Percentiles rank a stretch among this genome's conserved stretches.
Conservation (phyloP, 2,888 invertebrate genomes). For the Eupithecia centaureata region DNA sequence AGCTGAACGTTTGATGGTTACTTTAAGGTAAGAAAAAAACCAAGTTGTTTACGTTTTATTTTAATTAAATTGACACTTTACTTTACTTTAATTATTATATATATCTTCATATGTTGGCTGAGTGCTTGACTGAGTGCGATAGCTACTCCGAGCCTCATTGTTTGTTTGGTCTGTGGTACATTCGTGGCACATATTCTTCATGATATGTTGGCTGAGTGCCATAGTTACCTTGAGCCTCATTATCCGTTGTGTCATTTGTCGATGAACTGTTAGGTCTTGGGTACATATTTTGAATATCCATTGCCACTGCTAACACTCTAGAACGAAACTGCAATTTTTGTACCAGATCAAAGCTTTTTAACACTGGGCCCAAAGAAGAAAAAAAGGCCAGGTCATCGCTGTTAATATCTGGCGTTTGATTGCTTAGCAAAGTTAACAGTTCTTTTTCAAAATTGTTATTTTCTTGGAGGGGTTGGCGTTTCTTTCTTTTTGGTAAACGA, state of each 20-base stretch:
- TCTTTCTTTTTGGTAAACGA: neutral
- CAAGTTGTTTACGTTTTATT: neutral
- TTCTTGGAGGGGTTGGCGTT: neutral
- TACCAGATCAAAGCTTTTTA: constrained; percentile 42
- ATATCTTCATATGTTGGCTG: too few species aligned
- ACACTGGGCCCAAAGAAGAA: constrained; percentile 43
- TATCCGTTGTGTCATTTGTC: neutral
- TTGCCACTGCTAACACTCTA: constrained; percentile 44
- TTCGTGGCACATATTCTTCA: too few species aligned
- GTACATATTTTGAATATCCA: constrained; percentile 22
- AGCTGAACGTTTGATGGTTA: constrained; percentile 33
- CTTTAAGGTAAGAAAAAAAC: constrained; percentile 45
- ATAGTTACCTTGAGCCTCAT: too few species aligned
- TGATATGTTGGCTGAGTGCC: neutral
- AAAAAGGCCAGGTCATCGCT: constrained; percentile 34
- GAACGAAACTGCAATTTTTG: constrained; percentile 47
- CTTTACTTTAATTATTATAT: constrained; percentile 3
- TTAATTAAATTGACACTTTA: too few species aligned
- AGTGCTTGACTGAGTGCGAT: too few species aligned
- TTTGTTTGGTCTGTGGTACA: too few species aligned
- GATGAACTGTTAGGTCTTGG: constrained; percentile 41
- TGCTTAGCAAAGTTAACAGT: constrained; percentile 40
- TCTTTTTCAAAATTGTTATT: constrained; percentile 33
- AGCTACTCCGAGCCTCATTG: too few species aligned
- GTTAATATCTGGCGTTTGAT: constrained; percentile 42